These are phyloP conservation scores for Paracyclopina nana DNA, from an alignment of 1,140 invertebrate genomes.

Conservation along the genomic window DNA sequence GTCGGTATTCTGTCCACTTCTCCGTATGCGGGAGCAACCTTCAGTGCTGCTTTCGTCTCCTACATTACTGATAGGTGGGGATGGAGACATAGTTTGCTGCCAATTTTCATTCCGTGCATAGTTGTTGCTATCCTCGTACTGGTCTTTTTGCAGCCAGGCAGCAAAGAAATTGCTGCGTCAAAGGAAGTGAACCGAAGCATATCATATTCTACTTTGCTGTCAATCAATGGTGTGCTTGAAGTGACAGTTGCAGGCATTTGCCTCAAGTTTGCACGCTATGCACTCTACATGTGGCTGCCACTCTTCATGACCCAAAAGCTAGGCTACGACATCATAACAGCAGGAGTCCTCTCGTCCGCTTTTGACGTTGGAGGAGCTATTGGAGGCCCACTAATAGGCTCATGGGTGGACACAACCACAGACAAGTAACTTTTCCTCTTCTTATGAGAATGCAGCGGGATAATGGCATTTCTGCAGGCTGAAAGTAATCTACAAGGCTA, in stretches of 20 bases:
- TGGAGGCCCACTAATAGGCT: slow-evolving; percentile 30
- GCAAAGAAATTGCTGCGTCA: background rate
- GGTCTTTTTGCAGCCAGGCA: slow-evolving; percentile 22
- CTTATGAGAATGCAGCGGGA: slow-evolving; percentile 27
- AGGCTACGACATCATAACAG: slow-evolving; percentile 27
- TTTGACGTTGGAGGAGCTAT: slow-evolving; percentile 34
- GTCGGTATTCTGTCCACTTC: slow-evolving; percentile 34
- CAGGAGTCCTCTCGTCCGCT: slow-evolving; percentile 31
- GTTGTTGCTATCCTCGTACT: slow-evolving; percentile 26
- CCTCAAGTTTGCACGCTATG: slow-evolving; percentile 33
- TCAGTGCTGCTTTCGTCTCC: slow-evolving; percentile 31
- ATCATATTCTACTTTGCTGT: slow-evolving; percentile 21
- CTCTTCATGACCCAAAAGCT: slow-evolving; percentile 31
- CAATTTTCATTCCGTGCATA: slow-evolving; percentile 27
- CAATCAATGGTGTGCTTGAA: slow-evolving; percentile 28
- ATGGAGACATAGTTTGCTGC: slow-evolving; percentile 29
- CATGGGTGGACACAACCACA: slow-evolving; percentile 28
- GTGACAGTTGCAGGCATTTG: slow-evolving; percentile 31
- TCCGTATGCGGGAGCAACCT: slow-evolving; percentile 32
- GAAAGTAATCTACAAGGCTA: no score
- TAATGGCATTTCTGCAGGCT: no score
- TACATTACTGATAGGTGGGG: slow-evolving; percentile 29
- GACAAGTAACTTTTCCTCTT: slow-evolving; percentile 25
- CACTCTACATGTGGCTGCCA: slow-evolving; percentile 35
- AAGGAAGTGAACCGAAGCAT: slow-evolving; percentile 22